Conservation (phyloP, 2,113 vertebrate genomes). For the Urocitellus parryii region DNA sequence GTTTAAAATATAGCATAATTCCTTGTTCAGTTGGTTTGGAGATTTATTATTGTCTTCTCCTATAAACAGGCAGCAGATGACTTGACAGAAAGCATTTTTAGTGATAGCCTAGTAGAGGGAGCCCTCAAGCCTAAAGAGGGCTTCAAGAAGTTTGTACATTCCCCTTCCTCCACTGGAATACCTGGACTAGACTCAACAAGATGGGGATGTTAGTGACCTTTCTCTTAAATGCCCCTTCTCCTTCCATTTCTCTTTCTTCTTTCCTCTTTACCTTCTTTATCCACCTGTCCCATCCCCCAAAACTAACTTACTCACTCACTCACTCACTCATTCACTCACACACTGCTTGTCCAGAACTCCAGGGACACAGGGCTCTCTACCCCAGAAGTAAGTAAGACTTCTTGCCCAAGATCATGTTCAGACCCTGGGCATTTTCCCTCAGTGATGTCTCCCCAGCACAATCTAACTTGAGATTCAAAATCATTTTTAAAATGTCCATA, state of each 20-base stretch:
- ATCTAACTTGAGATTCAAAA: slow-evolving; percentile 17
- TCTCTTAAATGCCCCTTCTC: not conserved
- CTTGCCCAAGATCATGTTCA: not conserved
- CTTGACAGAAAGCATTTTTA: slow-evolving; percentile 74
- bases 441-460: not conserved
- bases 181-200: not conserved
- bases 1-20: slow-evolving; percentile 78
- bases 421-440: not conserved
- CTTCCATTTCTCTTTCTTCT: not conserved
- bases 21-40: slow-evolving; percentile 63
- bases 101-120: slow-evolving; percentile 59
- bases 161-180: not conserved
- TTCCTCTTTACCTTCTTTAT: not conserved
- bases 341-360: not conserved
- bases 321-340: not conserved
- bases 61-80: slow-evolving; percentile 50
- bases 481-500: not conserved
- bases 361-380: not conserved
- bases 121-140: slow-evolving; percentile 22
- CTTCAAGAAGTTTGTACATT: not conserved
- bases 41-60: slow-evolving; percentile 70
- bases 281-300: not conserved
- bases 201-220: not conserved
- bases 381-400: not conserved
- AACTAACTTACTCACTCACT: not conserved